These are phyloP conservation scores for Sciurus carolinensis DNA, from an alignment of 2,797 vertebrate species.

Conservation along the genomic window DNA sequence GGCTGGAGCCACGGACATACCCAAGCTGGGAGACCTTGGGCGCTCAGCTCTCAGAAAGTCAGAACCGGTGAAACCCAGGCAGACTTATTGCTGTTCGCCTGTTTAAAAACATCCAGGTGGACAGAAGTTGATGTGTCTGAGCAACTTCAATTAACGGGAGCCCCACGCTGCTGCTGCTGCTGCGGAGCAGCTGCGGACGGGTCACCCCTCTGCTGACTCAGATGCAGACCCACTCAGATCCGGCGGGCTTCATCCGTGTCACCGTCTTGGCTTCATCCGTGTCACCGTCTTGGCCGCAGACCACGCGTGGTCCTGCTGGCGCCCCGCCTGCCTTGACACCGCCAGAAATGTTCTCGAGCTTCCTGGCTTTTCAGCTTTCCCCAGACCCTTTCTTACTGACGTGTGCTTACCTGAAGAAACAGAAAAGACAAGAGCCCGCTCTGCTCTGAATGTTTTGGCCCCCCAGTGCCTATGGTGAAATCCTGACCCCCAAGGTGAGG, in stretches of 20 bases:
- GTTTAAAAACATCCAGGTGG: not conserved
- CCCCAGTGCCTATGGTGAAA: not conserved
- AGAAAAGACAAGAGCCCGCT: not conserved
- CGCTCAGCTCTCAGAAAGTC: not conserved
- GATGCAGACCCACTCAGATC: not conserved
- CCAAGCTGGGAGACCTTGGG: not conserved
- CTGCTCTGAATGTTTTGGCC: not conserved
- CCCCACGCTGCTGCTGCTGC: rapidly evolving
- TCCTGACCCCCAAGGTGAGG: not conserved
- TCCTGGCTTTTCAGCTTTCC: not conserved
- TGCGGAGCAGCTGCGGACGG: not conserved
- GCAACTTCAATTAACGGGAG: not conserved
- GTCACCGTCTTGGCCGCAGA: not conserved
- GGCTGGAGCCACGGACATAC: not conserved
- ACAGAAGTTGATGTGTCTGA: not conserved
- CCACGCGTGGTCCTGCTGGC: not conserved
- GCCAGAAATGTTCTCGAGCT: not conserved
- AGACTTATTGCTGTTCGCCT: not conserved
- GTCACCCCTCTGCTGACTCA: rapidly evolving
- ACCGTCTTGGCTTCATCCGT: not conserved
- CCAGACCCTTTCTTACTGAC: not conserved
- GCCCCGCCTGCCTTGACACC: not conserved
- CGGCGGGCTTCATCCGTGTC: not conserved
- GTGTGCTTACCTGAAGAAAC: not conserved
- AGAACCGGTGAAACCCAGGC: not conserved